These are phyloP conservation scores for Pelodiscus sinensis DNA, from an alignment of 2,113 vertebrate genomes.

Conservation along the genomic window DNA sequence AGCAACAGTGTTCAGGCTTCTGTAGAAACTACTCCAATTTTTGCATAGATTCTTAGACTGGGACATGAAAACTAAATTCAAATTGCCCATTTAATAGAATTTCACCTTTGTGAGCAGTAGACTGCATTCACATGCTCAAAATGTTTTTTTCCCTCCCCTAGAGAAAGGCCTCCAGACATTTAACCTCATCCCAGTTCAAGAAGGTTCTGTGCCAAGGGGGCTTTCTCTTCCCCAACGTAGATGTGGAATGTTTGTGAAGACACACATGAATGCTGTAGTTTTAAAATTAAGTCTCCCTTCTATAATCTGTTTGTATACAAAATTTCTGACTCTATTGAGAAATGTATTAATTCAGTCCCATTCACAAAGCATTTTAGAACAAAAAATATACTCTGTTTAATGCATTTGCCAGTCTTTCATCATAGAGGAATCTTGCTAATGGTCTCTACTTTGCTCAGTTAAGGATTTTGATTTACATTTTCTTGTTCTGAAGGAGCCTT, in stretches of 20 bases:
- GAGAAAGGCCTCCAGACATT: conserved; percentile 65
- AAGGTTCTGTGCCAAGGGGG: conserved; percentile 62
- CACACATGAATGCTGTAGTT: conserved; percentile 8
- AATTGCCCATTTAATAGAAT: conserved; percentile 53
- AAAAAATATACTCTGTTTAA: neutral
- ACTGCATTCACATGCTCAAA: conserved; percentile 62
- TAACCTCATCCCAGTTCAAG: conserved; percentile 57
- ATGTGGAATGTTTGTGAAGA: conserved; percentile 68
- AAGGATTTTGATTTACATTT: neutral
- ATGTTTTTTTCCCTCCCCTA: conserved; percentile 64
- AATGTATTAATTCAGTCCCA: conserved; percentile 34
- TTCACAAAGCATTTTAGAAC: neutral
- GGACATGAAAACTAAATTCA: conserved; percentile 17
- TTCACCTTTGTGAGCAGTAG: conserved; percentile 38
- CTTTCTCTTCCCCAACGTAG: conserved; percentile 59
- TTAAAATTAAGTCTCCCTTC: neutral
- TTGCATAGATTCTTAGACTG: conserved; percentile 41
- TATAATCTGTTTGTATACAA: conserved; percentile 55
- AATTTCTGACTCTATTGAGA: conserved; percentile 20
- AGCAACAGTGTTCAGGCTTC: conserved; percentile 38
- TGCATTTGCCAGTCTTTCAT: neutral
- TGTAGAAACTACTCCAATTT: conserved; percentile 45
- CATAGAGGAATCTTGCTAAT: conserved; percentile 26
- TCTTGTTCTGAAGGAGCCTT: conserved; percentile 5
- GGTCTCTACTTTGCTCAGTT: conserved; percentile 6